Percentiles rank a stretch among this genome's conserved stretches.
phyloP scores from a whole-genome alignment of 2,797 vertebrate species.

The Protosalanx chinensis region DNA sequence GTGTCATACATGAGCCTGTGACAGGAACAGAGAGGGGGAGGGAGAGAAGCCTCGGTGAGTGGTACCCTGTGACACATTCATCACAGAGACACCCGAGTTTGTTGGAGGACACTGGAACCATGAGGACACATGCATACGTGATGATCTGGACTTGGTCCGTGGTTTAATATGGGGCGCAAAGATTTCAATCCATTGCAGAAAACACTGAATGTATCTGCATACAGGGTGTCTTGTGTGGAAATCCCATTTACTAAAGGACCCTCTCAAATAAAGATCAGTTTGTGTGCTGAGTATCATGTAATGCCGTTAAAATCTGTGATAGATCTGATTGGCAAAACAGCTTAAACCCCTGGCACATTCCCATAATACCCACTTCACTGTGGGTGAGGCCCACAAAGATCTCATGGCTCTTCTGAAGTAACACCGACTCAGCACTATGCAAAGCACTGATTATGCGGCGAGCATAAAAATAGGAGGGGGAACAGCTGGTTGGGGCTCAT shows the following conservation, averaged over 20 bases:
- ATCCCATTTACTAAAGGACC: too few relatives aligned
- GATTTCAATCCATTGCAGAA: not conserved
- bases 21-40: conserved; percentile 13
- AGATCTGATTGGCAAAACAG: conserved; percentile 3
- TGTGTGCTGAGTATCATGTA: not conserved
- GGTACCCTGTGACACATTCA: conserved; percentile 5
- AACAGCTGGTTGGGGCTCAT: conserved; percentile 62
- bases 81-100: not conserved
- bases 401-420: conserved; percentile 52
- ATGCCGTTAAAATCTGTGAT: not conserved
- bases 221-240: not conserved
- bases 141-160: not conserved
- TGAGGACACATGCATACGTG: not conserved
- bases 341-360: conserved; percentile 28
- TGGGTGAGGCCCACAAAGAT: conserved; percentile 4
- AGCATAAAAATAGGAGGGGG: conserved; percentile 50
- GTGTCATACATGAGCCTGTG: conserved; percentile 50
- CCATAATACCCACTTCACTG: conserved; percentile 52
- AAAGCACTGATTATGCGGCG: conserved; percentile 57
- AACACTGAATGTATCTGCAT: not conserved
- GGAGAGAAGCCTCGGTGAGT: not conserved
- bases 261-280: not conserved
- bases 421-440: conserved; percentile 62
- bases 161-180: not conserved
- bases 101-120: not conserved